These are phyloP conservation scores for Apis laboriosa DNA, from an alignment of 1,140 invertebrate genomes.

Conservation along the genomic window DNA sequence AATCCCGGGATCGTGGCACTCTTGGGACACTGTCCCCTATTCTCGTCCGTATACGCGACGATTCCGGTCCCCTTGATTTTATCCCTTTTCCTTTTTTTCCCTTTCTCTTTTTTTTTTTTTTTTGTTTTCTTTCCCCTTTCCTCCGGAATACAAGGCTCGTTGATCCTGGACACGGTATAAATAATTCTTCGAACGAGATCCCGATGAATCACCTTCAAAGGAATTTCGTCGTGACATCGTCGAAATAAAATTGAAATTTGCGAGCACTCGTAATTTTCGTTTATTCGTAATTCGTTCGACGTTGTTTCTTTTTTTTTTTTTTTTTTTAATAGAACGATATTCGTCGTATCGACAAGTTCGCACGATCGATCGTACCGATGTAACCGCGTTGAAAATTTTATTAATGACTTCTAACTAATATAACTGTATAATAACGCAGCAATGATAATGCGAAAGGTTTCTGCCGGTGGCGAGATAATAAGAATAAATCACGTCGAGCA, in stretches of 20 bases:
- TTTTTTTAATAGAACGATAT: too few relatives aligned
- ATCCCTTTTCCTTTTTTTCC: not conserved
- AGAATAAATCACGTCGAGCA: conserved; percentile 60
- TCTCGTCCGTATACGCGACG: conserved; percentile 21
- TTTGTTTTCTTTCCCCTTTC: not conserved
- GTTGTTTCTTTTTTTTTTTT: too few relatives aligned
- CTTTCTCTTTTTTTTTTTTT: not conserved
- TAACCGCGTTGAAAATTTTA: too few relatives aligned
- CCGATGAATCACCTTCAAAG: conserved; percentile 18
- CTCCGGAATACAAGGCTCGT: conserved; percentile 11
- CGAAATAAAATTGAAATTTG: not conserved
- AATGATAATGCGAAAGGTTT: conserved; percentile 28
- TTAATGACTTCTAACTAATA: not conserved
- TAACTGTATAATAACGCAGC: conserved; percentile 13
- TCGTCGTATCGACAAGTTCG: too few relatives aligned
- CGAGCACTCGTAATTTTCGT: not conserved
- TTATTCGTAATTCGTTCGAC: not conserved
- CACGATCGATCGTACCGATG: too few relatives aligned
- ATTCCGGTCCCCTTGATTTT: conserved; percentile 26
- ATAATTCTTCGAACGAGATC: conserved; percentile 23
- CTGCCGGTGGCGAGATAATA: conserved; percentile 33
- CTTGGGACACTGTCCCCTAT: conserved; percentile 55
- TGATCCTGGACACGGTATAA: conserved; percentile 32
- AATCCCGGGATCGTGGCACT: conserved; percentile 55
- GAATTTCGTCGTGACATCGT: not conserved